These are phyloP conservation scores for Crocodylus rhombifer DNA, from an alignment of 2,797 vertebrate species.

Conservation along the genomic window DNA sequence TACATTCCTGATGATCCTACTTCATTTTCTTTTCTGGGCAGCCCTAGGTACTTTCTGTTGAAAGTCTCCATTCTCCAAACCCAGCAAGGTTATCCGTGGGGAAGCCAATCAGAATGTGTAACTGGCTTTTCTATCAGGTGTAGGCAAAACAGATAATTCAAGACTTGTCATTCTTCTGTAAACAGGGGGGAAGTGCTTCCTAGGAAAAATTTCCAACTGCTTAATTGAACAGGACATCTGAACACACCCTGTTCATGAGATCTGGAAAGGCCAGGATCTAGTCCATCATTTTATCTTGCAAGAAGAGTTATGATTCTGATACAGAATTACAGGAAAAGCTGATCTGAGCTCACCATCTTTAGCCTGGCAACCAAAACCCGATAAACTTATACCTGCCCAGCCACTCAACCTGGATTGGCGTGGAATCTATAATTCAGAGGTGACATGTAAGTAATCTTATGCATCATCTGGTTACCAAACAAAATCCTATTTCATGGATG, in stretches of 20 bases:
- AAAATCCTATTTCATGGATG: not conserved
- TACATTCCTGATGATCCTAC: no score
- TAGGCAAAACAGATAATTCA: not conserved
- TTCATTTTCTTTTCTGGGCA: no score
- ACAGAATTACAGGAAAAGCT: not conserved
- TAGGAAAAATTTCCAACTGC: not conserved
- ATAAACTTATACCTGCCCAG: not conserved
- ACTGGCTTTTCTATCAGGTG: not conserved
- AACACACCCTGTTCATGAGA: not conserved
- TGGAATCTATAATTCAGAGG: not conserved
- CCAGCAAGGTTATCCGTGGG: no score
- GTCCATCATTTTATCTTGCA: not conserved
- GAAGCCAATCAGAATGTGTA: not conserved
- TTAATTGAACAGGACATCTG: not conserved
- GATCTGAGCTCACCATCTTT: not conserved
- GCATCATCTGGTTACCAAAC: not conserved
- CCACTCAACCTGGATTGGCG: not conserved
- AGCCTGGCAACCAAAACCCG: not conserved
- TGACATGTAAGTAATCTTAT: not conserved
- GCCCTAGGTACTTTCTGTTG: no score
- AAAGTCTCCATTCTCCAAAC: no score
- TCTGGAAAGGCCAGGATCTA: not conserved
- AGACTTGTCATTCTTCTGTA: not conserved
- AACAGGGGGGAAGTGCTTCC: not conserved
- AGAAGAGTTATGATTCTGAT: not conserved